Evolutionary conservation across 2,888 invertebrate genomes (phyloP), one percentile per base, ranked within the genome.

Genomic region (Diachrysia chrysitis): DNA sequence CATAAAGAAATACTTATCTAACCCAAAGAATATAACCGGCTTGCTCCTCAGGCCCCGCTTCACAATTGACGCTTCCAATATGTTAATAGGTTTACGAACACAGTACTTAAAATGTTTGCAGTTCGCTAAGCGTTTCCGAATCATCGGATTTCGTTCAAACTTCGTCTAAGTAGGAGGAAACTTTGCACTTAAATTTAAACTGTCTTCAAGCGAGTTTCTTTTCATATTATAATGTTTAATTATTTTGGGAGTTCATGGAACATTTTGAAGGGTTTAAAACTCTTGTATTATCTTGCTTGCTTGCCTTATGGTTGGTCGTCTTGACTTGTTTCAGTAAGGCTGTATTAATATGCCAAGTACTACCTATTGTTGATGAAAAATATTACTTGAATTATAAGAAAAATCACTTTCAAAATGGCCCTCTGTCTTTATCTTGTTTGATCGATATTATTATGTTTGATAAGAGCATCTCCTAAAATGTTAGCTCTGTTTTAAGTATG

Each of bases 21-120:
- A n/a, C n/a, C n/a, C 0, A n/a, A 51, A 19, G 56, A 63, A 78
- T 51, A 56, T 58, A 58, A 54, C 17, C 9, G 54, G 25, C 9
- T 78, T 62, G 46, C 57, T 74, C 9, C 21, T 25, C 23, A 7
- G 5, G n/a, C 42, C 12, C n/a, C 42, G n/a, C n/a, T n/a, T n/a
- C 63, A 69, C 74, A 70, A 58, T 74, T 46, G 69, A 56, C 64
- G 57, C 67, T 37, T 70, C 71, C 73, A 76, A 83, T 83, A 83
- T 83, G 83, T 76, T 80, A 81, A 81, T 81, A 81, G 72, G 78
- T 83, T 81, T 80, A 83, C 73, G 76, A 82, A 83, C 78, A 80
- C 69, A 63, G 66, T 81, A 83, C 76, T 83, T 83, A 82, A 80
- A 80, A 66, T 77, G 82, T 80, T 80, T 25, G 12, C 35, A 81